Evolutionary conservation across 2,113 vertebrate genomes (phyloP).

Genomic region (Pontoporia blainvillei): DNA sequence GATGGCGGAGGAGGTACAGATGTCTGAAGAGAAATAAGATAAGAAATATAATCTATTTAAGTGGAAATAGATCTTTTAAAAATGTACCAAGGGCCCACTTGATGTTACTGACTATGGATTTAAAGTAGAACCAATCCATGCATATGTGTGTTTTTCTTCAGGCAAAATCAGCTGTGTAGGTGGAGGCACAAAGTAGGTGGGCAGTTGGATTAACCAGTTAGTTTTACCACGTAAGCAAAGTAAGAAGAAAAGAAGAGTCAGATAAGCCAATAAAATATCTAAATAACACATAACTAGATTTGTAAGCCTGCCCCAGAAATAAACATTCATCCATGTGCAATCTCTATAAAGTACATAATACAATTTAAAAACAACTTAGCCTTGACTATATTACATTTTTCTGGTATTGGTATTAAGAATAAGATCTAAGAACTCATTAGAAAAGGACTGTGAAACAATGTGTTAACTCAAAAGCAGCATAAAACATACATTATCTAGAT

Average conservation of each 20-base stretch:
- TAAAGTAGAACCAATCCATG: not conserved
- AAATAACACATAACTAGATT: not conserved
- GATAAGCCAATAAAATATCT: not conserved
- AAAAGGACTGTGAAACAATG: not conserved
- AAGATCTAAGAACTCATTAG: not conserved
- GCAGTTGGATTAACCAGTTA: not conserved
- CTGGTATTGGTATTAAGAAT: not conserved
- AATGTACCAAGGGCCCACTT: not conserved
- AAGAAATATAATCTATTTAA: not conserved
- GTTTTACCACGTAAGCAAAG: not conserved
- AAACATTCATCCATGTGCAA: not conserved
- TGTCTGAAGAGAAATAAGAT: not conserved
- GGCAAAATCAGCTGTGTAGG: not conserved
- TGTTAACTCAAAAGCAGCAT: not conserved
- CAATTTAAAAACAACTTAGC: not conserved
- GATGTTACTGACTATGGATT: not conserved
- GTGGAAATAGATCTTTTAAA: not conserved
- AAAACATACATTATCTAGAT: not conserved
- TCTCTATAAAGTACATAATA: not conserved
- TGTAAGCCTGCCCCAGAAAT: not conserved
- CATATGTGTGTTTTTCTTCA: not conserved
- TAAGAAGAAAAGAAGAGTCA: not conserved
- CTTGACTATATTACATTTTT: not conserved
- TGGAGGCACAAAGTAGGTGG: not conserved
- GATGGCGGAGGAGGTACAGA: not conserved